Percentiles rank a stretch among this genome's conserved stretches.
phyloP scores from a whole-genome alignment of 2,113 vertebrate species.

The Apeltes quadracus region DNA sequence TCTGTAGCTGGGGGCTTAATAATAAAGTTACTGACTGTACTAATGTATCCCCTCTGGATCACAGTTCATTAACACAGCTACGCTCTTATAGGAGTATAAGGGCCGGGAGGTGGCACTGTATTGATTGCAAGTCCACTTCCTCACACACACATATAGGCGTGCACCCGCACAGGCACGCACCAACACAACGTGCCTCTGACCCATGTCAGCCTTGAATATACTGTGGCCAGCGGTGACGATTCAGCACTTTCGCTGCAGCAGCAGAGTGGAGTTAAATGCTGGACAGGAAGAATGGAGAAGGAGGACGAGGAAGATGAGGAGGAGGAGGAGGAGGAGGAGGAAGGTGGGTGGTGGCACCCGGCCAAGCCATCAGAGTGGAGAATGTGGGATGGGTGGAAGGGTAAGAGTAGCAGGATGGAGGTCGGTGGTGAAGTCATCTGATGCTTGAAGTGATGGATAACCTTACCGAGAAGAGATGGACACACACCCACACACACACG shows the following conservation, averaged over 20 bases:
- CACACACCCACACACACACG: neutral
- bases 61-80: slow-evolving; percentile 73
- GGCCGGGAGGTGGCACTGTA: slow-evolving; percentile 47
- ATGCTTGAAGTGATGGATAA: slow-evolving; percentile 71
- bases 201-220: slow-evolving; percentile 58
- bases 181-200: slow-evolving; percentile 51
- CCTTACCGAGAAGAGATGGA: slow-evolving; percentile 47
- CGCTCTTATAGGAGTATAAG: slow-evolving; percentile 51
- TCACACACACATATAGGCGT: slow-evolving; percentile 31
- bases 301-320: slow-evolving; percentile 15
- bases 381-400: slow-evolving; percentile 57
- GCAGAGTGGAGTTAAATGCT: slow-evolving; percentile 56
- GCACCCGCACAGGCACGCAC: slow-evolving; percentile 9
- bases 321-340: slow-evolving; percentile 44
- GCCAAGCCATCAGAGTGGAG: slow-evolving; percentile 65
- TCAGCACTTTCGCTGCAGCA: slow-evolving; percentile 69
- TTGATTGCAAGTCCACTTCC: slow-evolving; percentile 62
- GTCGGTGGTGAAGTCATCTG: slow-evolving; percentile 68
- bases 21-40: slow-evolving; percentile 73
- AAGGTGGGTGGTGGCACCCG: slow-evolving; percentile 58
- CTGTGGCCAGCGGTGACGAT: slow-evolving; percentile 63
- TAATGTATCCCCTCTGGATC: slow-evolving; percentile 69
- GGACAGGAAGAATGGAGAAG: slow-evolving; percentile 36
- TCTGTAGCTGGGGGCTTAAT: slow-evolving; percentile 55
- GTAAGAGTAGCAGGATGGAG: slow-evolving; percentile 59